Percentiles rank a stretch among this genome's conserved stretches.
These are phyloP conservation scores for Epizoanthus scotinus DNA, from an alignment of 92 coral and sea anemone genomes.

Conservation along the genomic window DNA sequence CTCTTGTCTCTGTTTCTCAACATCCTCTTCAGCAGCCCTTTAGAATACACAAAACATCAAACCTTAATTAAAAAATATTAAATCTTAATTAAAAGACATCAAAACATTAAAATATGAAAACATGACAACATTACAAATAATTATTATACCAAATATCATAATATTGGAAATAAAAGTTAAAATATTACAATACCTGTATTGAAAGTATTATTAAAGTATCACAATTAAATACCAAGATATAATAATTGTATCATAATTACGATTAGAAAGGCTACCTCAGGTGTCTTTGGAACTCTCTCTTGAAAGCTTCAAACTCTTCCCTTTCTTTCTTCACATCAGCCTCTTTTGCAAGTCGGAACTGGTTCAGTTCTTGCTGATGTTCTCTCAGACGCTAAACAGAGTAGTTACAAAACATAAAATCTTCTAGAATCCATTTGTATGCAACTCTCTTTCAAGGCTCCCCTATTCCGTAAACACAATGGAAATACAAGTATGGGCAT, in stretches of 20 bases:
- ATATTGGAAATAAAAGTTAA: no score
- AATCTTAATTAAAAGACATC: no score
- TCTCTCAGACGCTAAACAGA: conserved; percentile 71
- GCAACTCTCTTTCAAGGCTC: no score
- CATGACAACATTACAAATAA: no score
- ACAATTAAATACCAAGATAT: no score
- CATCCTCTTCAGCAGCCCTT: conserved; percentile 92
- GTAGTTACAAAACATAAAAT: background rate
- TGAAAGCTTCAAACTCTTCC: conserved; percentile 71
- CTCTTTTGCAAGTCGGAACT: conserved; percentile 80
- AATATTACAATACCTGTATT: no score
- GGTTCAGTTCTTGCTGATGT: conserved; percentile 81
- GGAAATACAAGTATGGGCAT: no score
- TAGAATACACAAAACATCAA: background rate
- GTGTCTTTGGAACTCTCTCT: conserved; percentile 79
- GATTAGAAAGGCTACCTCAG: conserved; percentile 58
- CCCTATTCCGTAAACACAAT: no score
- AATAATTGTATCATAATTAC: background rate
- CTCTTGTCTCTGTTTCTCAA: conserved; percentile 83
- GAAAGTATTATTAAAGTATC: background rate
- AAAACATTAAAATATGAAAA: no score
- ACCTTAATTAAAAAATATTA: background rate
- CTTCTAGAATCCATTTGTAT: no score
- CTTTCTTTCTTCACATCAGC: conserved; percentile 86
- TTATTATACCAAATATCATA: no score